Conservation (phyloP, 1,140 invertebrate genomes). For the Orchesella cincta region DNA sequence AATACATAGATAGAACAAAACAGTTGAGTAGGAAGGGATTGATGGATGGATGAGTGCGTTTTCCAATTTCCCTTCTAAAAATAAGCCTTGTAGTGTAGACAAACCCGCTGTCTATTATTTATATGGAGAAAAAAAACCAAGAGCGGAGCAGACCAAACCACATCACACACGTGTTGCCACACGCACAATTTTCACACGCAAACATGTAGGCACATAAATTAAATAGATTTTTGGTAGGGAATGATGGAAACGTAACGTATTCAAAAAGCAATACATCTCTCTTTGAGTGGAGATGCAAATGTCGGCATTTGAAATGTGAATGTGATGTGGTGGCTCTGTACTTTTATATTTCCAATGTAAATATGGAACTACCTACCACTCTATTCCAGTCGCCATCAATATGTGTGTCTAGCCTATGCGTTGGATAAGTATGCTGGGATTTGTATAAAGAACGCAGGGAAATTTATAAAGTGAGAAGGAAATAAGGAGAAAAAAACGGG, state of each 20-base stretch:
- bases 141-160: neutral
- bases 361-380: neutral
- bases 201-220: neutral
- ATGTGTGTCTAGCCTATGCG: neutral
- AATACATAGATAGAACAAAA: neutral
- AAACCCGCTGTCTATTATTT: neutral
- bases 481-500: neutral
- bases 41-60: slow-evolving; percentile 20
- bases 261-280: too few relatives aligned
- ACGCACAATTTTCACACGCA: neutral
- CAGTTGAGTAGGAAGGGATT: neutral
- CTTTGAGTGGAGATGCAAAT: slow-evolving; percentile 1
- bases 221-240: neutral
- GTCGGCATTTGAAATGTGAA: neutral
- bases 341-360: too few relatives aligned
- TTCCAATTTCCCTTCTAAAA: neutral
- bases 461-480: neutral
- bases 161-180: neutral
- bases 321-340: neutral
- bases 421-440: neutral
- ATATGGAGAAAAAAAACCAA: neutral
- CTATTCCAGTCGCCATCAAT: neutral
- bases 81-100: too few relatives aligned
- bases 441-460: too few relatives aligned
- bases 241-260: neutral